A percentile compares a stretch with the other conserved stretches of the same genome.
These are phyloP conservation scores for Lycaon pictus DNA, from an alignment of 2,113 vertebrate species.

Conservation along the genomic window DNA sequence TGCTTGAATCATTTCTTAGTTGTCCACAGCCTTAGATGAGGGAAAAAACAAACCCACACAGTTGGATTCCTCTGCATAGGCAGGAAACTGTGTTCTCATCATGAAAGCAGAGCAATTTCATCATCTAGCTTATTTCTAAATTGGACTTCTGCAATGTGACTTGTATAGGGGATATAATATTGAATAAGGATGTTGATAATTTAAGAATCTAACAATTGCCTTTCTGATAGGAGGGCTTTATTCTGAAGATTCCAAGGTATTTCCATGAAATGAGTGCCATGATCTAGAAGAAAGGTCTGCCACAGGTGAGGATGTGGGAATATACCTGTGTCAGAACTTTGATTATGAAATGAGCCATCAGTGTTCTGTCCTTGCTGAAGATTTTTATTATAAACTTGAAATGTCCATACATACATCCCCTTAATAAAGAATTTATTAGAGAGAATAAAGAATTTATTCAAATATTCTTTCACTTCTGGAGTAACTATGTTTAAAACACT, in stretches of 20 bases:
- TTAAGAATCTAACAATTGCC: background rate
- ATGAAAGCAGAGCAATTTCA: background rate
- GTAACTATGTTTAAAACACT: background rate
- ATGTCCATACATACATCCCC: background rate
- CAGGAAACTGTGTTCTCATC: background rate
- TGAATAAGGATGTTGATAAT: background rate
- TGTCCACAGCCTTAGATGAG: background rate
- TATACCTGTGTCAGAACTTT: background rate
- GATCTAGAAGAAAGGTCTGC: background rate
- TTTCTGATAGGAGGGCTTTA: background rate
- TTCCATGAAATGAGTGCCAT: background rate
- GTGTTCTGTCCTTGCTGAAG: background rate
- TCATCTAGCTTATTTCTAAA: background rate
- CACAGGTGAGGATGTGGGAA: background rate
- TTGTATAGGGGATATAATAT: background rate
- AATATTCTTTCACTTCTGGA: background rate
- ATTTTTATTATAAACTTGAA: conserved; percentile 10
- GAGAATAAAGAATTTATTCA: background rate
- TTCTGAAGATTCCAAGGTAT: background rate
- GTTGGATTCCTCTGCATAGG: background rate
- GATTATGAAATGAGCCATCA: background rate
- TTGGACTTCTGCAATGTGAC: background rate
- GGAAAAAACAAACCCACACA: background rate
- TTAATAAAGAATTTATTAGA: too few relatives aligned
- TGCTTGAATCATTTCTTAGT: background rate